Conservation (phyloP, 2,113 vertebrate species). For the Dipodomys spectabilis region DNA sequence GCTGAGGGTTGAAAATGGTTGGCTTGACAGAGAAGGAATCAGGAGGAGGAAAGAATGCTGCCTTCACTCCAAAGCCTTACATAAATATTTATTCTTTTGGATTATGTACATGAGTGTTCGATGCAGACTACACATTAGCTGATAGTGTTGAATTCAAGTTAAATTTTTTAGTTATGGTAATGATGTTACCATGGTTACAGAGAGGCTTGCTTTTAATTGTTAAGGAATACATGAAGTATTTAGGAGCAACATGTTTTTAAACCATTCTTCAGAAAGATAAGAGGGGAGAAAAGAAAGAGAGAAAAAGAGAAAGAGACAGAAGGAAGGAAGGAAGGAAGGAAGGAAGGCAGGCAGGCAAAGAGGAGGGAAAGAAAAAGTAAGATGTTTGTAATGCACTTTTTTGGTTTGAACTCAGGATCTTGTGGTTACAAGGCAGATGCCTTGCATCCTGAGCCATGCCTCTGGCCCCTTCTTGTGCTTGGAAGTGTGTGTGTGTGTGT, state of each 20-base stretch:
- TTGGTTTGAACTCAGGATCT: too few relatives aligned
- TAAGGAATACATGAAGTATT: neutral
- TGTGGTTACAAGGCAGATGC: too few relatives aligned
- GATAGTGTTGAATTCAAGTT: neutral
- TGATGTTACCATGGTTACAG: neutral
- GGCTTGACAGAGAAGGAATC: neutral
- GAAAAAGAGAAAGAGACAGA: too few relatives aligned
- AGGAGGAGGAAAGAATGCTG: neutral
- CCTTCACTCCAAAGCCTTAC: neutral
- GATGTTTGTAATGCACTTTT: too few relatives aligned
- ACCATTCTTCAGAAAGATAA: neutral
- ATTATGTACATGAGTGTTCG: conserved; percentile 44
- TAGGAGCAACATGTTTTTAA: neutral
- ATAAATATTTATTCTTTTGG: conserved; percentile 44
- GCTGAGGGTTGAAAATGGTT: neutral
- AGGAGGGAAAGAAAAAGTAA: too few relatives aligned
- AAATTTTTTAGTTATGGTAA: neutral
- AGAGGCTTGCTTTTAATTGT: conserved; percentile 13
- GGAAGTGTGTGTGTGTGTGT: too few relatives aligned
- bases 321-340: too few relatives aligned
- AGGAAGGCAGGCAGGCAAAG: too few relatives aligned
- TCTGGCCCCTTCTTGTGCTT: too few relatives aligned
- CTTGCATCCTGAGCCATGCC: too few relatives aligned
- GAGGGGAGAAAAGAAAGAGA: neutral
- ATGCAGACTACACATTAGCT: neutral